Conservation (phyloP, 1,140 invertebrate genomes). For the Xylocopa sonorina region DNA sequence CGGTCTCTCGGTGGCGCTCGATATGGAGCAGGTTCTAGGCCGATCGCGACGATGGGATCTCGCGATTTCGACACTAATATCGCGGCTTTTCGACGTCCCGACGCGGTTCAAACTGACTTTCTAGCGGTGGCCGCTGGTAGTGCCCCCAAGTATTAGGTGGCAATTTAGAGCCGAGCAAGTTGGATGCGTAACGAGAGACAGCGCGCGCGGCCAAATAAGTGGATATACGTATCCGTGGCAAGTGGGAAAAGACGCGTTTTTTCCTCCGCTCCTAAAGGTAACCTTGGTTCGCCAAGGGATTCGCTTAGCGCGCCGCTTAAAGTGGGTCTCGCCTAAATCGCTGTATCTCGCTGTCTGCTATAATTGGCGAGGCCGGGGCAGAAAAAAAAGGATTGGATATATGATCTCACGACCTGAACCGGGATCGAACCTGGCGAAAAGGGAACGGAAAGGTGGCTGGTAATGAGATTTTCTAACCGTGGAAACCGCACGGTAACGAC, state of each 20-base stretch:
- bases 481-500: constrained; percentile 58
- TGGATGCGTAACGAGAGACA: too few relatives aligned
- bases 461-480: constrained; percentile 74
- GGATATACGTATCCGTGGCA: too few relatives aligned
- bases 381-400: constrained; percentile 35
- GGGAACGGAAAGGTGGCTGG: constrained; percentile 24
- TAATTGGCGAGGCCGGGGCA: constrained; percentile 53
- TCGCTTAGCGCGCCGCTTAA: too few relatives aligned
- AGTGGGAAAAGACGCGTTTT: too few relatives aligned
- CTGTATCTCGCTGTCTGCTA: too few relatives aligned
- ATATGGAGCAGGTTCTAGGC: constrained; percentile 60
- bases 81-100: constrained; percentile 40
- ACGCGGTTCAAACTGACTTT: constrained; percentile 62
- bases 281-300: too few relatives aligned
- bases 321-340: too few relatives aligned
- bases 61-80: constrained; percentile 55
- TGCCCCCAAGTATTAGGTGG: too few relatives aligned
- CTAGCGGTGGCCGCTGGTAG: too few relatives aligned
- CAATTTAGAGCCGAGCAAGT: too few relatives aligned
- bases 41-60: constrained; percentile 38
- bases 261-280: too few relatives aligned
- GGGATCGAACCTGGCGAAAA: background rate
- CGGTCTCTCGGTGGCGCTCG: constrained; percentile 26
- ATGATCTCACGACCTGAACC: constrained; percentile 58
- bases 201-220: too few relatives aligned